Percentiles rank a stretch among this genome's conserved stretches.
These are phyloP conservation scores for Tipula helvola DNA, from an alignment of 2,888 invertebrate species.

Conservation along the genomic window DNA sequence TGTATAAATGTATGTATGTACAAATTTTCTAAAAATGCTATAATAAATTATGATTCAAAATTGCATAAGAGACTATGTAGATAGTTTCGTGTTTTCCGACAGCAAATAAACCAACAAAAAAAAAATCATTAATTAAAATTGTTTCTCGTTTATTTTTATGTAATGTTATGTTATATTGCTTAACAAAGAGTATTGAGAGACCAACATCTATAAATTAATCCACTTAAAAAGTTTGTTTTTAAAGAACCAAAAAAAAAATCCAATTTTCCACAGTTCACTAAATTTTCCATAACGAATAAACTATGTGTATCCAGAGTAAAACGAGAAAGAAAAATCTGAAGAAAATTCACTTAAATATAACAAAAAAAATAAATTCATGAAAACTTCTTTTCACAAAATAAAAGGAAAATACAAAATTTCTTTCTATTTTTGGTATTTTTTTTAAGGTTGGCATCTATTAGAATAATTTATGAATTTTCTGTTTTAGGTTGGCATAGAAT, in stretches of 20 bases:
- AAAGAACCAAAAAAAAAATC: constrained; percentile 11
- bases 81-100: not conserved
- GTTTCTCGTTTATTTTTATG: not conserved
- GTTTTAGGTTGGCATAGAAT: not conserved
- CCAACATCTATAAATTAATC: not conserved
- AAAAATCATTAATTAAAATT: not conserved
- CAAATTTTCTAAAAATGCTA: not conserved
- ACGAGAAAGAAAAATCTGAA: not conserved
- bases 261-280: constrained; percentile 18
- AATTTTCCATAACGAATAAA: constrained; percentile 16
- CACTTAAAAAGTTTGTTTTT: constrained; percentile 4
- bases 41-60: not conserved
- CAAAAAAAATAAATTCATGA: not conserved
- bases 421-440: not conserved
- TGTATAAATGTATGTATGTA: not conserved
- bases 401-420: not conserved
- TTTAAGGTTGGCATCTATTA: not conserved
- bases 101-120: not conserved
- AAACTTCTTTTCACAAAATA: not conserved
- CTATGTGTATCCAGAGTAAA: constrained; percentile 6
- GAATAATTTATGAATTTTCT: not conserved
- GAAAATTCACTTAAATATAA: not conserved
- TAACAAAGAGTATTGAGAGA: not conserved
- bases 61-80: not conserved
- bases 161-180: not conserved